Base-by-base conservation (phyloP, 2,888 invertebrate species). In the Baronia brevicornis region DNA sequence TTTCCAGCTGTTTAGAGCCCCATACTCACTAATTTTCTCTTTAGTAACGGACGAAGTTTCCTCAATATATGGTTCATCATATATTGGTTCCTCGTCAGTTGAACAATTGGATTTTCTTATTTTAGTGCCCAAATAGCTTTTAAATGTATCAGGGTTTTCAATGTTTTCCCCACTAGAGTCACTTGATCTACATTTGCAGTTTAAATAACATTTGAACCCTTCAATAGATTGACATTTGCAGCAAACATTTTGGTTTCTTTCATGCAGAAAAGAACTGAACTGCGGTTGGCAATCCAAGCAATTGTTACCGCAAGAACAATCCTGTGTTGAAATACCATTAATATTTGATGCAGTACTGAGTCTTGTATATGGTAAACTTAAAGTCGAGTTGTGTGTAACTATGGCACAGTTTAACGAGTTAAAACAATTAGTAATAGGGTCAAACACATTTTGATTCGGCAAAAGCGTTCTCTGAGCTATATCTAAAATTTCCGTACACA, bases 1-100 rank as follows among this genome's bases (percentile, higher is more conserved):
- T 28, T 62, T 67, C 41, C 61, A 48, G 7, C 43, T 47, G 25
- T 72, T 74, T 19, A 82, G 32, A 0, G 65, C 65, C 5, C 78
- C 74, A 29, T 79, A 78, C 3, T 44, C 54, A 31, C 52, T 62
- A 9, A 23, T 51, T 23, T 41, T 38, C 4, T 12, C 38, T 25
- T 42, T 44, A 14, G 18, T 29, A 26, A 24, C 28, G 9, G 11
- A 18, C 28, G 34, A 45, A 9, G 30, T 43, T 21, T 50, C 41
- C 7, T 41, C 56, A 13, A 33, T 62, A 54, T 74, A 87, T 0
- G 90, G 90, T 44, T 88, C 88, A 42, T 89, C 89, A 52, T 90
- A 90, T 12, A 90, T 87, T 45, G 88, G 89, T 44, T 89, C 89
- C 13, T 82, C 62, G 1, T 63, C 58, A 0, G 73, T 38, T 18